Evolutionary conservation across 2,888 invertebrate genomes (phyloP).

Genomic region (Lepidochrysops patricia): DNA sequence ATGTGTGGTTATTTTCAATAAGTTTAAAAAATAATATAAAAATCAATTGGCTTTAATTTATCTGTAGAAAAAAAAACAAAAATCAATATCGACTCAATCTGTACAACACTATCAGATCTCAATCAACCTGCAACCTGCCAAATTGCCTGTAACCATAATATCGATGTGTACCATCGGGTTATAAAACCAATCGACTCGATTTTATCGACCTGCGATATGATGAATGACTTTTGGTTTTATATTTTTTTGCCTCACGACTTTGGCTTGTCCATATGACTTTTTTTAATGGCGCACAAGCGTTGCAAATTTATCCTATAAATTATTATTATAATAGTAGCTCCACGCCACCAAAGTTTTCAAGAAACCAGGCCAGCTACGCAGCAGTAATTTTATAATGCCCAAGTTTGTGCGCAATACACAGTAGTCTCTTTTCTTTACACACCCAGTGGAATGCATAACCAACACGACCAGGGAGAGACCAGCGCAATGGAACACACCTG

Average conservation of each 20-base stretch:
- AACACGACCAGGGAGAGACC: no score
- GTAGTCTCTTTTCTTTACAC: no score
- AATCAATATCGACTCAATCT: not conserved
- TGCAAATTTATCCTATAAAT: not conserved
- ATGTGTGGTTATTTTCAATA: no score
- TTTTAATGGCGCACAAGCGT: not conserved
- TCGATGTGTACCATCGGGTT: constrained; percentile 9
- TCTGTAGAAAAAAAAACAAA: not conserved
- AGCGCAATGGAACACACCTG: no score
- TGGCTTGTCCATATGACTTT: not conserved
- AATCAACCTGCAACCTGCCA: constrained; percentile 11
- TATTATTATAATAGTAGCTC: no score
- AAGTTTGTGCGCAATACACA: no score
- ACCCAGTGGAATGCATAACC: no score
- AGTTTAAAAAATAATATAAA: no score
- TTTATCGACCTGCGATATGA: constrained; percentile 29
- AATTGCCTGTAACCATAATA: constrained; percentile 9
- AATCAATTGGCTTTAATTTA: no score
- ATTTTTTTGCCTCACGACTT: constrained; percentile 13
- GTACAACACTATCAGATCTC: constrained; percentile 2
- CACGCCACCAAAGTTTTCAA: no score
- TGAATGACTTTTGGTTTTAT: constrained; percentile 26
- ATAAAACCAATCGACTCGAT: not conserved
- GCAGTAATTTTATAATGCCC: no score
- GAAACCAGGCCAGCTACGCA: no score